These are phyloP conservation scores for Euplagia quadripunctaria DNA, from an alignment of 2,888 invertebrate genomes.

Conservation along the genomic window DNA sequence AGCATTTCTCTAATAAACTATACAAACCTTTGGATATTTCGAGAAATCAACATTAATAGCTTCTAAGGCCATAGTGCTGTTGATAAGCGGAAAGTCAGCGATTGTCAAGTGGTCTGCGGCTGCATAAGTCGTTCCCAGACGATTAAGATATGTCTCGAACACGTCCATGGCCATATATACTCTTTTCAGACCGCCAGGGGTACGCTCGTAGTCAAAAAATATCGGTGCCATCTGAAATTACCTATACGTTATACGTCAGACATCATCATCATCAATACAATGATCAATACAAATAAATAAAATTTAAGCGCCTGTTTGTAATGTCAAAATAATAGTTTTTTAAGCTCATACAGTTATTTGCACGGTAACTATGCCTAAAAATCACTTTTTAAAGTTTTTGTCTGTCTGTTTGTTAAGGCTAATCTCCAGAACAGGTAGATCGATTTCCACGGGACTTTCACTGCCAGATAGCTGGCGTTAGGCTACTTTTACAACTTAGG, in stretches of 20 bases:
- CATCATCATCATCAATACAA: background rate
- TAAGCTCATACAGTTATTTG: too few relatives aligned
- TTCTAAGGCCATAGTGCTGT: constrained; percentile 91
- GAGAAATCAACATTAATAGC: constrained; percentile 88
- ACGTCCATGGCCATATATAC: constrained; percentile 89
- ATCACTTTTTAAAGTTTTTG: too few relatives aligned
- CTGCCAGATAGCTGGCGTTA: too few relatives aligned
- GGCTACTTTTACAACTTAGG: too few relatives aligned
- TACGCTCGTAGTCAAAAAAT: constrained; percentile 91
- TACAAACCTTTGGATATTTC: constrained; percentile 83
- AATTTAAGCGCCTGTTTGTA: too few relatives aligned
- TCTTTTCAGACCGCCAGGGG: constrained; percentile 90
- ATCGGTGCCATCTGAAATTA: constrained; percentile 91
- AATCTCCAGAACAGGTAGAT: too few relatives aligned
- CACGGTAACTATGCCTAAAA: too few relatives aligned
- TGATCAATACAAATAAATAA: too few relatives aligned
- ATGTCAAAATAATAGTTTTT: too few relatives aligned
- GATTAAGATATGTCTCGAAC: constrained; percentile 90
- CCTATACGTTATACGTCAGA: background rate
- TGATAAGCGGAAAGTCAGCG: constrained; percentile 91
- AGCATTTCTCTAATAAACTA: background rate
- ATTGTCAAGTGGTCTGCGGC: constrained; percentile 91
- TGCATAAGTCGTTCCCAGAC: constrained; percentile 88
- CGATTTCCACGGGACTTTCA: too few relatives aligned
- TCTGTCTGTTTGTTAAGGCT: too few relatives aligned